A percentile compares a stretch with the other conserved stretches of the same genome.
These are phyloP conservation scores for Ceriagrion tenellum DNA, from an alignment of 2,888 invertebrate species.

Conservation along the genomic window DNA sequence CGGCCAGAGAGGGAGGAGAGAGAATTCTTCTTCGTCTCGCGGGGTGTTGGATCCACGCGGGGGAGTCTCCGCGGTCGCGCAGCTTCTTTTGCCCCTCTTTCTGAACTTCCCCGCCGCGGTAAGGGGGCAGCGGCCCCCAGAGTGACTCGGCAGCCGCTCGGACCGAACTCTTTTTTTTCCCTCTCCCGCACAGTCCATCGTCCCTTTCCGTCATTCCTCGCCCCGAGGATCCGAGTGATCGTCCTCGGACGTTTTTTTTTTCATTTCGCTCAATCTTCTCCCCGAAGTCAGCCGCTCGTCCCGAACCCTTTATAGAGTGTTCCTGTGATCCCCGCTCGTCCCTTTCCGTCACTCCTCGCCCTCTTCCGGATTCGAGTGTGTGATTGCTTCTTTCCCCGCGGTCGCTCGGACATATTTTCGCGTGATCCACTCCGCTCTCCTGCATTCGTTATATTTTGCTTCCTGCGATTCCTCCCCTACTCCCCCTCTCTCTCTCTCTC, in stretches of 20 bases:
- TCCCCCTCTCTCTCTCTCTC: background rate
- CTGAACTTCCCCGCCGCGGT: background rate
- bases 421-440: constrained; percentile 24
- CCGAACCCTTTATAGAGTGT: too few species aligned
- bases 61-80: background rate
- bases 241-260: background rate
- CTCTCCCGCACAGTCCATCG: background rate
- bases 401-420: constrained; percentile 24
- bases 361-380: background rate
- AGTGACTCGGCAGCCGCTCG: constrained; percentile 54
- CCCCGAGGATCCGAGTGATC: background rate
- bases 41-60: constrained; percentile 45
- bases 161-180: background rate
- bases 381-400: background rate
- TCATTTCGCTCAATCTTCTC: too few species aligned
- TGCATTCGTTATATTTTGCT: constrained; percentile 39
- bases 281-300: too few species aligned
- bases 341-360: background rate
- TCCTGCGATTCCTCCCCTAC: background rate
- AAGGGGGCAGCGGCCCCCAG: background rate
- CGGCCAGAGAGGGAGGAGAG: background rate
- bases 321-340: too few species aligned
- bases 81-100: constrained; percentile 35
- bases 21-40: background rate
- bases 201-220: background rate